Base-by-base conservation (phyloP, 1,140 invertebrate species). In the Drosophila serrata region DNA sequence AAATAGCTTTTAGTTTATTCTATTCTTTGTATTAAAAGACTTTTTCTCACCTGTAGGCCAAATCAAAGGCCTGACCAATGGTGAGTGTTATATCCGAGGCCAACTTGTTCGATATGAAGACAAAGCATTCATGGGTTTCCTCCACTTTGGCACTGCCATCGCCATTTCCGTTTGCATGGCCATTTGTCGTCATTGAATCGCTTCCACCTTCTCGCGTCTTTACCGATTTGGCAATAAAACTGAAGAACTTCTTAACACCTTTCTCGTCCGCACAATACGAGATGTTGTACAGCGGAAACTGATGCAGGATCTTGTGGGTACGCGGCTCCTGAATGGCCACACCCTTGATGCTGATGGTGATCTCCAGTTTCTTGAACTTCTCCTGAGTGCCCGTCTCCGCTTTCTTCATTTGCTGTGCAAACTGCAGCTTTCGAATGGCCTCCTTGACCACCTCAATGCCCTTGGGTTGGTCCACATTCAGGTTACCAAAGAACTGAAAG, bases 181-280 rank as follows among this genome's bases (percentile, higher is more conserved):
- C 78, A 64, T 87, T 91, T 17, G 64, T 82, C 31, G 40, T 17
- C 43, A 37, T 37, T 1, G 67, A 3, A 58, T 77, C 84, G 42
- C 35, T 92, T 48, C 95, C 95, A 51, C 95, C 95, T 19, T 95
- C 94, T 48, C 55, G 57, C 24, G 59, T 55, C 73, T 92, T 92
- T 8, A 95, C 95, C 79, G 97, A 97, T 94, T 99, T 99, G 35
- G 98, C 98, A 81, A 99, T 99, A 93, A 99, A 99, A 86, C 96
- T 97, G 27, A 99, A 99, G 94, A 99, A 99, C 81, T 97, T 97
- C 91, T 99, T 99, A 60, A 99, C 98, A 42, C 98, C 97, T 93
- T 99, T 99, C 93, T 99, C 98, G 93, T 99, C 98, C 7, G 98
- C 98, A 94, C 98, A 99, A 93, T 99, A 99, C 0, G 98, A 99